Percentiles rank a stretch among this genome's conserved stretches.
Evolutionary conservation across 2,113 vertebrate species (phyloP).

Genomic region (Onychostoma macrolepis): DNA sequence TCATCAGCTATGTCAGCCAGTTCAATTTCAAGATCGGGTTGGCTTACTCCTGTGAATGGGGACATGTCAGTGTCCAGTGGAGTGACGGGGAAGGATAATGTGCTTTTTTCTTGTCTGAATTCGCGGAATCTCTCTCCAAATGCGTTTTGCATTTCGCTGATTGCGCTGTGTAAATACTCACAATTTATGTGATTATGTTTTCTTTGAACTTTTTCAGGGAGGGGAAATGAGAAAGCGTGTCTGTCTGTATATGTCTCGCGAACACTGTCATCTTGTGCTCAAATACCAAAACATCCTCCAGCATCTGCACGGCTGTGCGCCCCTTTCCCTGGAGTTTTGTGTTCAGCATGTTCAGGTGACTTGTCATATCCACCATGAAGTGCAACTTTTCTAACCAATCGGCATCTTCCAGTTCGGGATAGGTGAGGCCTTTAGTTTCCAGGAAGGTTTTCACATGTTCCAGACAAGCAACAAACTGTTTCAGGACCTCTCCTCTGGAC

Average conservation of each 20-base stretch:
- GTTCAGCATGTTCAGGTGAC: constrained; percentile 55
- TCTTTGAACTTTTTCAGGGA: constrained; percentile 60
- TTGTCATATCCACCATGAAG: constrained; percentile 64
- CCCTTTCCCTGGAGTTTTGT: constrained; percentile 55
- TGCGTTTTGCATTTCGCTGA: constrained; percentile 51
- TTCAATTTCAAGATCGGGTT: too few species aligned
- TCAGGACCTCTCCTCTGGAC: constrained; percentile 61
- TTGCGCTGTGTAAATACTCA: constrained; percentile 49
- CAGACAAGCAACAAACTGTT: constrained; percentile 53
- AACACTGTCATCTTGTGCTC: constrained; percentile 56
- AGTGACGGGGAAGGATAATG: too few species aligned
- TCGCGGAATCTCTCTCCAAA: constrained; percentile 54
- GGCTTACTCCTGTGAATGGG: too few species aligned
- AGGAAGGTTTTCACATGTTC: constrained; percentile 60
- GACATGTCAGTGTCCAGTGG: too few species aligned
- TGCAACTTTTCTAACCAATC: constrained; percentile 55
- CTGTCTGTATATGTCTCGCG: constrained; percentile 55
- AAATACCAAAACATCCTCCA: constrained; percentile 57
- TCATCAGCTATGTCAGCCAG: too few species aligned
- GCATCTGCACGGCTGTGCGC: constrained; percentile 54
- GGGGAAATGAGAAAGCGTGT: constrained; percentile 56
- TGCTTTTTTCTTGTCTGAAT: background rate
- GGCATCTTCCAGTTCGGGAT: constrained; percentile 51
- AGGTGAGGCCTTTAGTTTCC: constrained; percentile 56
- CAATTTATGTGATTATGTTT: constrained; percentile 46